These are phyloP conservation scores for Mobula birostris DNA, from an alignment of 2,113 vertebrate species.

Conservation along the genomic window DNA sequence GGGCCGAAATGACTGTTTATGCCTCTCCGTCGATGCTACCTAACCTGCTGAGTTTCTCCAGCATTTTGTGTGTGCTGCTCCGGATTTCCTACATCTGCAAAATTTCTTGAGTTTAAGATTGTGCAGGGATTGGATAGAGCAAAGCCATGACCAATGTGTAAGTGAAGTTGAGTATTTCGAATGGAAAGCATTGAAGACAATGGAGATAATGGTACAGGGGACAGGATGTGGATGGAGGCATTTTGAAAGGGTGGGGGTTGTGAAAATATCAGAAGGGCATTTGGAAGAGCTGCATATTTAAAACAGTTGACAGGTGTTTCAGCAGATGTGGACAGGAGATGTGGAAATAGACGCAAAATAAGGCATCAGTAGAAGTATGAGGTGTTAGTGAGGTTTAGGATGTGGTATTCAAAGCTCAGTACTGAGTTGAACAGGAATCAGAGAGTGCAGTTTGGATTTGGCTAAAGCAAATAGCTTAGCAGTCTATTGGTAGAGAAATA, in stretches of 20 bases:
- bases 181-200: neutral
- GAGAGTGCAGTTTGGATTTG: neutral
- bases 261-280: neutral
- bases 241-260: neutral
- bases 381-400: neutral
- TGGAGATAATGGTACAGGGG: neutral
- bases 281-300: neutral
- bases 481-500: neutral
- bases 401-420: too few species aligned
- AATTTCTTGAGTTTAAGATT: too few species aligned
- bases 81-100: too few species aligned
- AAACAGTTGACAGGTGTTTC: neutral
- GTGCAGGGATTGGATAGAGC: neutral
- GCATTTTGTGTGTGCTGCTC: too few species aligned
- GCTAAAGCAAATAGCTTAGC: neutral
- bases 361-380: neutral
- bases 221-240: neutral
- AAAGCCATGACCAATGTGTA: neutral
- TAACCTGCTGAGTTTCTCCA: too few species aligned
- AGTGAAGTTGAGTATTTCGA: neutral
- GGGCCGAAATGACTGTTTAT: too few species aligned
- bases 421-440: neutral
- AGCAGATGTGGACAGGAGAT: neutral
- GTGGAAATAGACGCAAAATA: neutral
- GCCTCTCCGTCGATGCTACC: too few species aligned